Conservation (phyloP, 2,113 vertebrate species). For the Alouatta palliata region DNA sequence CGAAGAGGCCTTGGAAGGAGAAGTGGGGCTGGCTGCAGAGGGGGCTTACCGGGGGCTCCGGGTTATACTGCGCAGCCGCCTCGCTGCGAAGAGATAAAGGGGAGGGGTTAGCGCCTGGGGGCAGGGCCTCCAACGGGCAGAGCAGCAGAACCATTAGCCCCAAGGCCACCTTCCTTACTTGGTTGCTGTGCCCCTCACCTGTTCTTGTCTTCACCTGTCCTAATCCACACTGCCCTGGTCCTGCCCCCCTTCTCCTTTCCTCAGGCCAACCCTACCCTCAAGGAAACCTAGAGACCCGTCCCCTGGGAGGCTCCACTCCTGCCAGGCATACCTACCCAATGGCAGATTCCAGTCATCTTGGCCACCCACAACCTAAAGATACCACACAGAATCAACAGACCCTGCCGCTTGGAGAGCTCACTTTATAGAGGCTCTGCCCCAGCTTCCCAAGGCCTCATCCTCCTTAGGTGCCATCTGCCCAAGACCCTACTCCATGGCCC, state of each 20-base stretch:
- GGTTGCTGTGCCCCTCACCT: background rate
- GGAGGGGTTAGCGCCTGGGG: background rate
- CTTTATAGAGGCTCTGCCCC: background rate
- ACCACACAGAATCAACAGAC: background rate
- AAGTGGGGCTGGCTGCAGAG: background rate
- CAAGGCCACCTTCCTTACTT: background rate
- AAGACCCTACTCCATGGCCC: background rate
- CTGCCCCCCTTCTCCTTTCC: background rate
- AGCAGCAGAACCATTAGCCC: background rate
- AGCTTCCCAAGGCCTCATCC: background rate
- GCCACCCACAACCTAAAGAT: background rate
- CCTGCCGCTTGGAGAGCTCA: background rate
- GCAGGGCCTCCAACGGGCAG: slow-evolving; percentile 11
- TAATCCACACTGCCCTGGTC: background rate
- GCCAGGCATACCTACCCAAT: background rate
- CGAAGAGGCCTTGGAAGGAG: background rate
- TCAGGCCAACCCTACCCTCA: background rate
- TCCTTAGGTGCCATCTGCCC: background rate
- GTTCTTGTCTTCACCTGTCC: background rate
- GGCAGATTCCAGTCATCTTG: background rate
- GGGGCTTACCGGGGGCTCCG: slow-evolving; percentile 81
- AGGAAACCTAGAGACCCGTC: background rate
- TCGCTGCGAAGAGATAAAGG: slow-evolving; percentile 66
- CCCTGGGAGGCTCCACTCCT: background rate
- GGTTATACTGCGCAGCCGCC: slow-evolving; percentile 83